Evolutionary conservation across 1,140 invertebrate species (phyloP).

Genomic region (Pogonognathellus flavescens): DNA sequence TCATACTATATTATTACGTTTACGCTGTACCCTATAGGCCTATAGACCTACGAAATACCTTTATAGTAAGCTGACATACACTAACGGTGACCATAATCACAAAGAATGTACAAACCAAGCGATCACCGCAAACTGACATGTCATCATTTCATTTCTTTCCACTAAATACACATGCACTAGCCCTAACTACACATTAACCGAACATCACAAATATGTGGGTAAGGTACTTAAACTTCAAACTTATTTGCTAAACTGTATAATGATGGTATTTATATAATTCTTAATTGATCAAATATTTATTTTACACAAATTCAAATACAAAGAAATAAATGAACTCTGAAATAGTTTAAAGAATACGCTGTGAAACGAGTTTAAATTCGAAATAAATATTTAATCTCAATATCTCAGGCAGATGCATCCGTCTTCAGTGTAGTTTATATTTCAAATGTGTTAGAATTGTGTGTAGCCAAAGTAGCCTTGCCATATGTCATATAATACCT

Average conservation of each 20-base stretch:
- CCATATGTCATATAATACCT: too few species aligned
- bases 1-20: background rate
- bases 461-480: too few species aligned
- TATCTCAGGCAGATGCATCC: too few species aligned
- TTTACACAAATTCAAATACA: constrained; percentile 6
- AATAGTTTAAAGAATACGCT: too few species aligned
- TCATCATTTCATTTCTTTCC: constrained; percentile 24
- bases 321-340: background rate
- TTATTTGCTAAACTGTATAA: background rate
- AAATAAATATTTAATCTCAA: too few species aligned
- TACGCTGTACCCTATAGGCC: too few species aligned
- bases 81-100: constrained; percentile 26
- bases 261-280: background rate
- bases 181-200: too few species aligned
- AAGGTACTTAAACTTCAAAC: background rate
- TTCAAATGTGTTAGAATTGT: too few species aligned
- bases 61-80: background rate
- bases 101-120: constrained; percentile 13
- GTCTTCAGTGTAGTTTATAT: too few species aligned
- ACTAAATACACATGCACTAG: background rate
- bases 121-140: constrained; percentile 15
- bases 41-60: too few species aligned
- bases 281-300: constrained; percentile 30
- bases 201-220: too few species aligned
- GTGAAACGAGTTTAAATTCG: too few species aligned